A percentile compares a stretch with the other conserved stretches of the same genome.
phyloP scores from a whole-genome alignment of 1,140 invertebrate species.

The Pygmarrhopalites habei region DNA sequence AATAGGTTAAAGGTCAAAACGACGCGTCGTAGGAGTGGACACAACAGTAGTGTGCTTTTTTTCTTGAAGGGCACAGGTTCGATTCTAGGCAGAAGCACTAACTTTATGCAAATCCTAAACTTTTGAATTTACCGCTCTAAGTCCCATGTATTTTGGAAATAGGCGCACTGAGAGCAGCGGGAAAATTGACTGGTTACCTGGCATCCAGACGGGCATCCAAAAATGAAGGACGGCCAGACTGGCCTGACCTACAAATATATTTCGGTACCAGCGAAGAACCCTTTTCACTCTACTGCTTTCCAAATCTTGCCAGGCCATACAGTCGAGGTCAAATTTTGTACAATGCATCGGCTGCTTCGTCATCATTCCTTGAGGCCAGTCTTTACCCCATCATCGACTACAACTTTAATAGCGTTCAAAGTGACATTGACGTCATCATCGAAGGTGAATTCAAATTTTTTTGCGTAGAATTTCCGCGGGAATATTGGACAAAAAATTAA shows the following conservation, averaged over 20 bases:
- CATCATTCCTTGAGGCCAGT: not conserved
- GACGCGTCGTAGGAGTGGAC: too few species aligned
- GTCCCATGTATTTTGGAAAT: too few species aligned
- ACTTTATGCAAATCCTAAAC: not conserved
- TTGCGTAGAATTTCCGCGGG: too few species aligned
- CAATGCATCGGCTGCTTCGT: not conserved
- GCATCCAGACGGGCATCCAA: not conserved
- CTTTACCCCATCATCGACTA: not conserved
- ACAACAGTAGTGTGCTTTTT: not conserved
- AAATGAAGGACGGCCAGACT: not conserved
- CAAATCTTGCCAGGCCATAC: not conserved
- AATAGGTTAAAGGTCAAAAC: too few species aligned
- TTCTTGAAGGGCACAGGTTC: not conserved
- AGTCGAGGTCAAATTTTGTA: not conserved
- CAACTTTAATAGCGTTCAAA: not conserved
- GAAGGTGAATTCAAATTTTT: not conserved
- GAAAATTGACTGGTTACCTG: too few species aligned
- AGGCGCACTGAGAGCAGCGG: too few species aligned
- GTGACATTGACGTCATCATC: not conserved
- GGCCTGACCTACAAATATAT: not conserved
- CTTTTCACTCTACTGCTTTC: not conserved
- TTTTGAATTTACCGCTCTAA: not conserved
- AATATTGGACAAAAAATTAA: not conserved
- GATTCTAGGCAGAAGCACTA: not conserved
- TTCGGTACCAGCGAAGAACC: not conserved